These are phyloP conservation scores for Drosophila jambulina DNA, from an alignment of 1,140 invertebrate species.

Conservation along the genomic window DNA sequence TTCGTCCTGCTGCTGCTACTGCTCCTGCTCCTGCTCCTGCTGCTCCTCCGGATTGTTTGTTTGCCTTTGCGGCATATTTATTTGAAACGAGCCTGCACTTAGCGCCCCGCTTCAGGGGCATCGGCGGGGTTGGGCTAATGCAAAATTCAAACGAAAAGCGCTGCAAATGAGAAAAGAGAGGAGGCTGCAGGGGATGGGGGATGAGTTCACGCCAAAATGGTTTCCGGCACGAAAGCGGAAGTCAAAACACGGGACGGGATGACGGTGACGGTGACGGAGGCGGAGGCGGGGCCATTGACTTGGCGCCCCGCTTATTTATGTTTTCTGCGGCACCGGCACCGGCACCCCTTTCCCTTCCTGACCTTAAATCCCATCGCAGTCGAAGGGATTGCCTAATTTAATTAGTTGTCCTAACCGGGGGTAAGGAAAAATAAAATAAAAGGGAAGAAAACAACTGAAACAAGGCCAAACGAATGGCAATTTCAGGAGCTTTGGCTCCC, in stretches of 20 bases:
- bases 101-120: constrained; percentile 32
- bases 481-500: background rate
- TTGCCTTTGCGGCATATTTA: constrained; percentile 82
- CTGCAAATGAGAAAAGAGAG: constrained; percentile 69
- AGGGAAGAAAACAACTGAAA: constrained; percentile 5
- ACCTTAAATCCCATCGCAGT: constrained; percentile 19
- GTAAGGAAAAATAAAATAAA: background rate
- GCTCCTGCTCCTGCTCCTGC: constrained; percentile 6
- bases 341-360: constrained; percentile 1
- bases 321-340: constrained; percentile 54
- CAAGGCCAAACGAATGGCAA: constrained; percentile 4
- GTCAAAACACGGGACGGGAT: constrained; percentile 57
- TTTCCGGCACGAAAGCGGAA: constrained; percentile 81
- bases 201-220: constrained; percentile 77
- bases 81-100: constrained; percentile 81
- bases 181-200: constrained; percentile 35
- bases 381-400: constrained; percentile 78
- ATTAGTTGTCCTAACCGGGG: constrained; percentile 64
- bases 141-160: constrained; percentile 81
- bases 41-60: constrained; percentile 69
- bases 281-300: constrained; percentile 32
- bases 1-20: constrained; percentile 9
- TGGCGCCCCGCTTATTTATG: constrained; percentile 66
- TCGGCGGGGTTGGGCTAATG: constrained; percentile 51
- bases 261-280: background rate